These are phyloP conservation scores for Drosophila kikkawai DNA, from an alignment of 1,140 invertebrate species.

Conservation along the genomic window DNA sequence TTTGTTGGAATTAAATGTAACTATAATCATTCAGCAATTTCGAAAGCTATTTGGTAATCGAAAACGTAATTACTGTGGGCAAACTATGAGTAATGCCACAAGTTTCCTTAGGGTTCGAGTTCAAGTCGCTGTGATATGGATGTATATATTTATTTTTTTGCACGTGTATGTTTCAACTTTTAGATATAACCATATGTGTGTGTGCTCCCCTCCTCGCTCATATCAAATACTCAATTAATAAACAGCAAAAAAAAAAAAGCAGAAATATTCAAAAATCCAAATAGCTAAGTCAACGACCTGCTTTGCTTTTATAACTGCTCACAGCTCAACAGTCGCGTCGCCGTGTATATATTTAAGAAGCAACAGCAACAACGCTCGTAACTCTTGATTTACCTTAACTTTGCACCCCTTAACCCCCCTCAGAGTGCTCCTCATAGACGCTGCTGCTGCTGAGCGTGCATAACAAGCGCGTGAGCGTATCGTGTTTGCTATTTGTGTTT, in stretches of 20 bases:
- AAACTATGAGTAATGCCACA: constrained; percentile 36
- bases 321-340: constrained; percentile 28
- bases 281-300: constrained; percentile 84
- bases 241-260: constrained; percentile 65
- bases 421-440: constrained; percentile 23
- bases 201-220: constrained; percentile 28
- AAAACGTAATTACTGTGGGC: constrained; percentile 5
- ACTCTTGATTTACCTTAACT: constrained; percentile 46
- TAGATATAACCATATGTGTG: constrained; percentile 13
- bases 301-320: constrained; percentile 82
- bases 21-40: constrained; percentile 5
- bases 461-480: constrained; percentile 82
- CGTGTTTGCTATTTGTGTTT: constrained; percentile 58
- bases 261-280: constrained; percentile 66
- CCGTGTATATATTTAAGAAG: constrained; percentile 55
- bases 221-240: constrained; percentile 85
- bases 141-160: constrained; percentile 18
- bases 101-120: constrained; percentile 24
- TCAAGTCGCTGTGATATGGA: constrained; percentile 9
- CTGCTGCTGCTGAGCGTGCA: constrained; percentile 74
- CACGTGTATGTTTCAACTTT: constrained; percentile 21
- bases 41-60: constrained; percentile 14
- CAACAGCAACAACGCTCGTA: constrained; percentile 44
- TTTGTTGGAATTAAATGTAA: constrained; percentile 7
- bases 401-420: constrained; percentile 7